These are phyloP conservation scores for Takifugu bimaculatus DNA, from an alignment of 2,113 vertebrate species.

Conservation along the genomic window DNA sequence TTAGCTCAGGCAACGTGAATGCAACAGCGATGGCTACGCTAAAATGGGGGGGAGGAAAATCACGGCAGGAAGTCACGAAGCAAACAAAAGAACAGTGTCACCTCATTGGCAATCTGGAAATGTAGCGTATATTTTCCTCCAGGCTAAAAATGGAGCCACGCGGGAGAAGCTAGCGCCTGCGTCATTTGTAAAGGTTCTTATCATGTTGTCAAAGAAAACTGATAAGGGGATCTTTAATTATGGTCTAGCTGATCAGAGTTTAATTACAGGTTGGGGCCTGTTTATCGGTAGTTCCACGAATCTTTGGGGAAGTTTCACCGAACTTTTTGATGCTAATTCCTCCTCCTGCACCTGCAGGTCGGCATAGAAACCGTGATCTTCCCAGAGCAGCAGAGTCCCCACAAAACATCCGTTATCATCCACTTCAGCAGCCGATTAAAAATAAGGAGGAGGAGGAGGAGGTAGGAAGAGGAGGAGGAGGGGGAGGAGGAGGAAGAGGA, in stretches of 20 bases:
- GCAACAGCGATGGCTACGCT: conserved; percentile 22
- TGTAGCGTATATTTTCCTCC: conserved; percentile 28
- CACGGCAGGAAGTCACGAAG: conserved; percentile 33
- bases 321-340: conserved; percentile 23
- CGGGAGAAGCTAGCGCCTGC: conserved; percentile 1
- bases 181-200: conserved; percentile 28
- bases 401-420: too few species aligned
- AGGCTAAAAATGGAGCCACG: conserved; percentile 16
- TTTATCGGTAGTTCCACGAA: conserved; percentile 16
- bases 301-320: conserved; percentile 29
- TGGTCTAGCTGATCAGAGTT: conserved; percentile 5
- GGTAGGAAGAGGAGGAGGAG: background rate
- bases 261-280: conserved; percentile 34
- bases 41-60: conserved; percentile 11
- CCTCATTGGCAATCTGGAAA: conserved; percentile 48
- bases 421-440: too few species aligned
- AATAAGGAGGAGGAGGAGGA: conserved; percentile 2
- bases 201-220: conserved; percentile 23
- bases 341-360: background rate
- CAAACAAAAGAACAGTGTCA: conserved; percentile 54
- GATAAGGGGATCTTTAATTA: conserved; percentile 30
- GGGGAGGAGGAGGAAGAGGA: conserved; percentile 3
- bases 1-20: conserved; percentile 47
- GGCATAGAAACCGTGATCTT: too few species aligned
- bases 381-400: too few species aligned